Evolutionary conservation across 1,140 invertebrate genomes (phyloP).

Genomic region (Drosophila busckii): DNA sequence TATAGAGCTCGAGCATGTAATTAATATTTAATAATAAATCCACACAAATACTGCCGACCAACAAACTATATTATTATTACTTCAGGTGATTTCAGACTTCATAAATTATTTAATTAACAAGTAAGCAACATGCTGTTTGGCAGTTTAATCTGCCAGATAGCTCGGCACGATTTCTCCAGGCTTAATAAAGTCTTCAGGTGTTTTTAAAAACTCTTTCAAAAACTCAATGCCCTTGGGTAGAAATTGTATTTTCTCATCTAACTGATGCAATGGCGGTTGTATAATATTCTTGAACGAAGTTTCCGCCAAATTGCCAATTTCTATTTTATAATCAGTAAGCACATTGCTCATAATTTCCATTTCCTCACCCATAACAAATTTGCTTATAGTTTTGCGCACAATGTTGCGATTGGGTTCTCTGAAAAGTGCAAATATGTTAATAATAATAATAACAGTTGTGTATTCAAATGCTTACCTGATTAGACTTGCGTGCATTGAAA

Average conservation of each 20-base stretch:
- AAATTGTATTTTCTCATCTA: constrained; percentile 52
- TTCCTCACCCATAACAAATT: constrained; percentile 4
- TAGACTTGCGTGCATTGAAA: constrained; percentile 5
- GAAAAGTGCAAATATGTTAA: background rate
- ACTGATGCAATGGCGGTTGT: constrained; percentile 43
- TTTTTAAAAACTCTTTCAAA: constrained; percentile 32
- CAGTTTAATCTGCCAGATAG: too few relatives aligned
- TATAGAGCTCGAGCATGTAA: too few relatives aligned
- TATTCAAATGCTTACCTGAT: constrained; percentile 17
- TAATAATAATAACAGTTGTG: background rate
- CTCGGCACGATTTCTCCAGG: too few relatives aligned
- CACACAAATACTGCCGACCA: too few relatives aligned
- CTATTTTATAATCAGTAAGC: constrained; percentile 22
- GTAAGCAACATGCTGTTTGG: too few relatives aligned
- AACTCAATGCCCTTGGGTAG: constrained; percentile 49
- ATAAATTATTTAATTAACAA: too few relatives aligned
- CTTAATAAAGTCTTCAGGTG: constrained; percentile 45
- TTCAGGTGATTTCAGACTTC: too few relatives aligned
- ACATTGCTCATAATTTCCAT: constrained; percentile 19
- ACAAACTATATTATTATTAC: too few relatives aligned
- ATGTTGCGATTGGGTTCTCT: constrained; percentile 47
- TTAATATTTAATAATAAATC: too few relatives aligned
- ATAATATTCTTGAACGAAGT: constrained; percentile 39
- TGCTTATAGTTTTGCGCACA: constrained; percentile 24
- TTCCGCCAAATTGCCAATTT: constrained; percentile 39